A percentile compares a stretch with the other conserved stretches of the same genome.
Evolutionary conservation across 2,797 vertebrate species (phyloP).

Genomic region (Percopsis omiscomaycus): DNA sequence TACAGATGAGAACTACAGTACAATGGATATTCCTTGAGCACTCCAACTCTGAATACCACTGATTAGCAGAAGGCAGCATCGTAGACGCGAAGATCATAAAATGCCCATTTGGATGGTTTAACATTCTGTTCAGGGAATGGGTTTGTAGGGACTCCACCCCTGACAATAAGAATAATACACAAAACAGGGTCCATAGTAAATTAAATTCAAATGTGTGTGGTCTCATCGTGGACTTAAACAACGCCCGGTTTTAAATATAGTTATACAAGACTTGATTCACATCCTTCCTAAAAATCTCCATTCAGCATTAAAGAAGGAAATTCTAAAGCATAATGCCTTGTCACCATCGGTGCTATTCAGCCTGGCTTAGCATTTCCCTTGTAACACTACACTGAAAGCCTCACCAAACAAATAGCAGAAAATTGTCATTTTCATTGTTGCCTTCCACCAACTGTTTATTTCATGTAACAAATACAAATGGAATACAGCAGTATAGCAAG

Average conservation of each 20-base stretch:
- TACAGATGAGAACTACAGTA: slow-evolving; percentile 21
- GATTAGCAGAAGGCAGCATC: slow-evolving; percentile 12
- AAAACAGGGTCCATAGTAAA: neutral
- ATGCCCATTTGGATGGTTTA: neutral
- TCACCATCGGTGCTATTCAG: neutral
- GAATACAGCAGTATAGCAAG: neutral
- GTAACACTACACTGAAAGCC: neutral
- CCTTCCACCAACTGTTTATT: neutral
- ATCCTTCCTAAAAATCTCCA: neutral
- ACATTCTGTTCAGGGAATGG: neutral
- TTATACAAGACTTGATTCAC: neutral
- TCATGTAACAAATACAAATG: neutral
- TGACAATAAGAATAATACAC: neutral
- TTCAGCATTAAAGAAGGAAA: neutral
- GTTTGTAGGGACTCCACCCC: neutral
- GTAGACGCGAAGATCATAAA: slow-evolving; percentile 45
- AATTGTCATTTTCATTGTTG: neutral
- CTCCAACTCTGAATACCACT: slow-evolving; percentile 4
- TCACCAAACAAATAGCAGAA: neutral
- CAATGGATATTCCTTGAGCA: slow-evolving; percentile 17
- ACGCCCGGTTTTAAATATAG: neutral
- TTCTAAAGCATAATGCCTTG: neutral
- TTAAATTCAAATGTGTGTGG: neutral
- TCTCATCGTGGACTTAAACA: neutral
- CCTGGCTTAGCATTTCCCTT: slow-evolving; percentile 17